Evolutionary conservation across 2,797 vertebrate genomes (phyloP).

Genomic region (Phrynocephalus guinanensis): DNA sequence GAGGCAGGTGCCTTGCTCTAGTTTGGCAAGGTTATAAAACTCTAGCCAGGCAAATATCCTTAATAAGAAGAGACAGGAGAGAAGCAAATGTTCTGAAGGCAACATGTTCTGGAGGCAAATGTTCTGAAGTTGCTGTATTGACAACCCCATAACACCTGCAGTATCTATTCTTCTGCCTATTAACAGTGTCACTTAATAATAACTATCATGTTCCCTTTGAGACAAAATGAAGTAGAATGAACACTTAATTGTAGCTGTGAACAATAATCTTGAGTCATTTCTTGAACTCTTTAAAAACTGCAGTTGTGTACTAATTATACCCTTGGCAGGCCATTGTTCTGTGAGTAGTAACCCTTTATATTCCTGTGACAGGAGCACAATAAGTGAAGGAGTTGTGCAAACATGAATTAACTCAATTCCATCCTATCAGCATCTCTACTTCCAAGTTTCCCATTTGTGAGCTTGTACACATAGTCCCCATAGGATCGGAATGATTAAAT

Average conservation of each 20-base stretch:
- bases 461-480: neutral
- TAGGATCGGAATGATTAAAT: neutral
- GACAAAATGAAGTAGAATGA: slow-evolving; percentile 53
- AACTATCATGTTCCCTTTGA: slow-evolving; percentile 57
- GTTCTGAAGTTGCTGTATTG: slow-evolving; percentile 33
- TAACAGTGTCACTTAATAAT: slow-evolving; percentile 61
- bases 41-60: no score
- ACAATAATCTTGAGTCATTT: slow-evolving; percentile 54
- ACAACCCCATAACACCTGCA: slow-evolving; percentile 40
- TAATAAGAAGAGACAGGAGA: no score
- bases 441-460: neutral
- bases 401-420: neutral
- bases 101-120: neutral
- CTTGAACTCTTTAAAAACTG: slow-evolving; percentile 43
- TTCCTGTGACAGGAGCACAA: neutral
- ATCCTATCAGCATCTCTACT: neutral
- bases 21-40: no score
- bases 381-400: neutral
- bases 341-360: slow-evolving; percentile 28
- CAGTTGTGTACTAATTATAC: slow-evolving; percentile 28
- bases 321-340: slow-evolving; percentile 41
- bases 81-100: slow-evolving; percentile 5
- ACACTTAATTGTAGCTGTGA: slow-evolving; percentile 57
- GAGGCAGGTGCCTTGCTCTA: no score
- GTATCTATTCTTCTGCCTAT: slow-evolving; percentile 23